Base-by-base conservation (phyloP, 2,888 invertebrate genomes). In the Sicus ferrugineus region DNA sequence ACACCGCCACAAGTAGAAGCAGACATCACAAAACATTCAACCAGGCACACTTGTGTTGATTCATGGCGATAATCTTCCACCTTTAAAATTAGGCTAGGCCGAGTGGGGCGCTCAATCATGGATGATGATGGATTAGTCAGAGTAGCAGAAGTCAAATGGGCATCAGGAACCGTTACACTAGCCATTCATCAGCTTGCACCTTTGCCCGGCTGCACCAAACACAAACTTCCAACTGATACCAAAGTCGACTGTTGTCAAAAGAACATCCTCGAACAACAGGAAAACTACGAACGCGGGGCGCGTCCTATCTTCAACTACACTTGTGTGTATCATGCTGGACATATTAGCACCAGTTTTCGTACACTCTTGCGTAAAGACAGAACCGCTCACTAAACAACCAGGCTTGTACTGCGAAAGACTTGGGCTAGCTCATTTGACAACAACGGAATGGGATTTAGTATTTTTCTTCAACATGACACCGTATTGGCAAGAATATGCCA, bases 1-100 rank as follows among this genome's bases (percentile, higher is more conserved):
- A n/a, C n/a, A n/a, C n/a, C n/a, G n/a, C n/a, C n/a, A n/a, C n/a
- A 46, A 46, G 19, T 52, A 23, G 50, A 52, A 19, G 21, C 21
- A 52, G 11, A 11, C n/a, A 52, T 52, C 50, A n/a, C n/a, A 9
- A 3, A 52, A 52, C 5, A 52, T 52, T 21, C 21, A 52, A 23
- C 21, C 21, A 52, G 23, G 50, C 19, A 19, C 46, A 3, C n/a
- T 67, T 16, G 67, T 50, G 16, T 59, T 59, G 16, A 67, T 67
- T 23, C 42, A 67, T 28, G 59, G 46, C 19, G 58, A 67, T 28
- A 67, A 67, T 19, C 7, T 19, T 28, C 21, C 58, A 28, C 16
- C 42, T 46, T 16, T 67, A 46, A 46, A 42, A 34, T 5, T 31
- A 48, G 19, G 59, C 48, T 19, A 28, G 61, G 21, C 31, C 46